Conservation (phyloP, 2,113 vertebrate genomes). For the Megaceryle maxima region DNA sequence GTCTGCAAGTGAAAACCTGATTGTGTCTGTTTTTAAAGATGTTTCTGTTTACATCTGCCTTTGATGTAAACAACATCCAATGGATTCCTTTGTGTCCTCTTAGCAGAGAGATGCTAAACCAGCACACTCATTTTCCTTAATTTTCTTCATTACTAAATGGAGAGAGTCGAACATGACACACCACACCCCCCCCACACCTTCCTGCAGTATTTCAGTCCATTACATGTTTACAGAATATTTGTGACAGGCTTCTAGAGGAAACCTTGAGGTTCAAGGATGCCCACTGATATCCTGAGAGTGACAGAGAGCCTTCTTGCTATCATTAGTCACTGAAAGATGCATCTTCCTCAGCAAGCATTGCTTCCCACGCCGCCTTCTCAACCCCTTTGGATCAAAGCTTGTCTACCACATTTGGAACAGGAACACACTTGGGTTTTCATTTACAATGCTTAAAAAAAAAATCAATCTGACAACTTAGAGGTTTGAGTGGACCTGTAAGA, state of each 20-base stretch:
- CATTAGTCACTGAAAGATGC: neutral
- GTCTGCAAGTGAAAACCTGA: neutral
- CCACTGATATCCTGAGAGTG: neutral
- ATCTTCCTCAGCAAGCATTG: neutral
- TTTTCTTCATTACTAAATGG: neutral
- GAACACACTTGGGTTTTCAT: neutral
- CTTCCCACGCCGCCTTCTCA: neutral
- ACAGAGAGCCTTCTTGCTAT: neutral
- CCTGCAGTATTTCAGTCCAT: neutral
- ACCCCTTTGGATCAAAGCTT: neutral
- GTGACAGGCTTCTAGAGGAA: neutral
- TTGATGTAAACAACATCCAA: neutral
- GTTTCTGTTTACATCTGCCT: neutral
- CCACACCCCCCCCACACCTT: fast-evolving
- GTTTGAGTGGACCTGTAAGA: neutral
- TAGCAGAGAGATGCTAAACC: neutral
- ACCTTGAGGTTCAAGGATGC: neutral
- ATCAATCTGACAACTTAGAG: neutral
- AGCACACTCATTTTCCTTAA: neutral
- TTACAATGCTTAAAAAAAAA: neutral
- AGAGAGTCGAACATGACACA: neutral
- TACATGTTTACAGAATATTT: neutral
- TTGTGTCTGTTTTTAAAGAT: neutral
- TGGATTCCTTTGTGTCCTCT: neutral
- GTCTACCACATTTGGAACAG: neutral